Evolutionary conservation across 2,888 invertebrate species (phyloP).

Genomic region (Exephanes ischioxanthus): DNA sequence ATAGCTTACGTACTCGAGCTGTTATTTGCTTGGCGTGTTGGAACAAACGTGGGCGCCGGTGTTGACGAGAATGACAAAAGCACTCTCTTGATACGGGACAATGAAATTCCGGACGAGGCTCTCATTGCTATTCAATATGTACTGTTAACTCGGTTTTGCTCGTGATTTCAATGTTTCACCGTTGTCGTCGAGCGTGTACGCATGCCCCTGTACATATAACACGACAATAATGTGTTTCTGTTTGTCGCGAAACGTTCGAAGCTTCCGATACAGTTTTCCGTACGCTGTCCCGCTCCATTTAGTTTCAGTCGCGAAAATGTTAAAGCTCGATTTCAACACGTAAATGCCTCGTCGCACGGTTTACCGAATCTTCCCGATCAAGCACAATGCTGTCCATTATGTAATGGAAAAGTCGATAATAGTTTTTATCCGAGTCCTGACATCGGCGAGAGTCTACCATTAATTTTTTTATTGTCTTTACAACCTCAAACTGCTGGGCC

Average conservation of each 20-base stretch:
- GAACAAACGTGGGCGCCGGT: conserved; percentile 17
- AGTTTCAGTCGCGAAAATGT: background rate
- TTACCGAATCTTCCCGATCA: background rate
- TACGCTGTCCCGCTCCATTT: conserved; percentile 1
- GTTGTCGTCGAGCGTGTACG: background rate
- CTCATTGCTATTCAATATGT: conserved; percentile 68
- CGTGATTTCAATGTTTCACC: conserved; percentile 55
- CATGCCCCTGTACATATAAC: background rate
- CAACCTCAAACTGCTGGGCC: too few relatives aligned
- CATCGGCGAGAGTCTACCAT: too few relatives aligned
- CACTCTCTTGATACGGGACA: conserved; percentile 50
- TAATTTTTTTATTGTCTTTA: too few relatives aligned
- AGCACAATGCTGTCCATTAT: background rate
- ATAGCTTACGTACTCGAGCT: conserved; percentile 29
- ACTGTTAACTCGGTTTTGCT: conserved; percentile 45
- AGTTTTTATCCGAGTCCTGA: background rate
- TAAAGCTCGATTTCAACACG: conserved; percentile 1
- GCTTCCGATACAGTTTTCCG: conserved; percentile 14
- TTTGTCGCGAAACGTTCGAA: conserved; percentile 22
- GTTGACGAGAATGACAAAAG: conserved; percentile 59
- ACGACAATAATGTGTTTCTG: background rate
- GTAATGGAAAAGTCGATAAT: background rate
- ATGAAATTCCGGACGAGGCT: conserved; percentile 51
- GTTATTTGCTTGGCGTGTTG: conserved; percentile 56
- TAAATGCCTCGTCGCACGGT: background rate